A percentile compares a stretch with the other conserved stretches of the same genome.
Evolutionary conservation across 53 echinoderm and acorn worm genomes (phyloP).

Genomic region (Temnopleurus reevesii): DNA sequence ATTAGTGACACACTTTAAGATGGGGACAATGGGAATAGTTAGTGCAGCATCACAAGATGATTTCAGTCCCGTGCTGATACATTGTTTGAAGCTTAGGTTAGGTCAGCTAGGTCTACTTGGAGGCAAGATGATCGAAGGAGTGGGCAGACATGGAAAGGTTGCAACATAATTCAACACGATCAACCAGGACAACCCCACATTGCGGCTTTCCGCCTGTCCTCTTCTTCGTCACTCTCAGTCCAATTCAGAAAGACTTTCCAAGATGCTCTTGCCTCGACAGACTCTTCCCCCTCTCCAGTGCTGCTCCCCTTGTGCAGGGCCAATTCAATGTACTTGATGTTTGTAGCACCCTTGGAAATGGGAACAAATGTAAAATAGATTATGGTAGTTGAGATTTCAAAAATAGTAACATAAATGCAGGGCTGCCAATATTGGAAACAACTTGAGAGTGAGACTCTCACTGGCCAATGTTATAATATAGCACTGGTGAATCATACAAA

Average conservation of each 20-base stretch:
- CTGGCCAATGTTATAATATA: neutral
- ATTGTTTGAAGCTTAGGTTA: no score
- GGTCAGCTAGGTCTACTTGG: no score
- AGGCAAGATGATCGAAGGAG: neutral
- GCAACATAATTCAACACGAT: no score
- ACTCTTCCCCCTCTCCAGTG: neutral
- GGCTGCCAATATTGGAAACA: no score
- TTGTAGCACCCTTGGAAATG: slow-evolving; percentile 20
- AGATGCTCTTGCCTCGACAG: neutral
- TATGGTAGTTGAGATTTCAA: neutral
- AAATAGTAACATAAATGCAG: neutral
- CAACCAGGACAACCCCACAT: no score
- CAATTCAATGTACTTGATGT: slow-evolving; percentile 37
- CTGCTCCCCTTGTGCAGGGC: slow-evolving; percentile 1
- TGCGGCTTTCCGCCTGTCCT: no score
- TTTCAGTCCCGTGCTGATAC: no score
- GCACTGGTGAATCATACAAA: neutral
- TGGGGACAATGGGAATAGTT: no score
- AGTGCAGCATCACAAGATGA: no score
- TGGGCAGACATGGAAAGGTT: neutral
- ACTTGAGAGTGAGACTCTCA: no score
- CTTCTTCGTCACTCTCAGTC: neutral
- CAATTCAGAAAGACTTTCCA: no score
- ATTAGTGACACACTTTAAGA: no score
- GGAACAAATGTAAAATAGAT: neutral